Evolutionary conservation across 2,888 invertebrate species (phyloP).

Genomic region (Galerucella nymphaeae): DNA sequence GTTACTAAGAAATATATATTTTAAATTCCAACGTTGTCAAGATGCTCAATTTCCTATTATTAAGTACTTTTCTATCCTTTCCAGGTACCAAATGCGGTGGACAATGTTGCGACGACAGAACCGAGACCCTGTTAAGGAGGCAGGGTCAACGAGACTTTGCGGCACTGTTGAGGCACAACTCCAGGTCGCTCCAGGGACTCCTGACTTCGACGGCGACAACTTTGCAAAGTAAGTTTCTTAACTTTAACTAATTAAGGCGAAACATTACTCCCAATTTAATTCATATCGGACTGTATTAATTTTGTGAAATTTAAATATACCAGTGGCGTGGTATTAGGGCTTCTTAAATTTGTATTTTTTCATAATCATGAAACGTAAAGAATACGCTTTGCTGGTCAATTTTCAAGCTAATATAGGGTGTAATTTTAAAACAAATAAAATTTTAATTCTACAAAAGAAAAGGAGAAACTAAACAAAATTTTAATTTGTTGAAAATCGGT

Average conservation of each 20-base stretch:
- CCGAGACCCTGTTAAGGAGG: conserved; percentile 71
- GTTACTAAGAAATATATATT: too few species aligned
- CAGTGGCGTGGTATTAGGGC: too few species aligned
- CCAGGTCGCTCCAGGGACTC: conserved; percentile 79
- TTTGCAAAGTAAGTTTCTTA: conserved; percentile 75
- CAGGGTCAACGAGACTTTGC: conserved; percentile 75
- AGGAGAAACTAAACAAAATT: background rate
- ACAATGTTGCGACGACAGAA: conserved; percentile 75
- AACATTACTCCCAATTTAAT: conserved; percentile 11
- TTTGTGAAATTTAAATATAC: too few species aligned
- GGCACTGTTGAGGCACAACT: conserved; percentile 75
- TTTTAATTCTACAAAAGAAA: background rate
- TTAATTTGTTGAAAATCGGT: conserved; percentile 16
- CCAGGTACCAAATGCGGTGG: conserved; percentile 72
- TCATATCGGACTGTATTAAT: background rate
- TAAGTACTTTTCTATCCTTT: conserved; percentile 1
- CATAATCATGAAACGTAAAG: too few species aligned
- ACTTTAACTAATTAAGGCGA: conserved; percentile 11
- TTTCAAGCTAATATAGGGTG: too few species aligned
- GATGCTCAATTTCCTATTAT: too few species aligned
- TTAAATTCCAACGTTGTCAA: too few species aligned
- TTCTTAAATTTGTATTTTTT: too few species aligned
- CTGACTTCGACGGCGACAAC: conserved; percentile 78
- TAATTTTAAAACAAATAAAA: background rate
- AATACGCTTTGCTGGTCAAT: too few species aligned